These are phyloP conservation scores for Blastobasis adustella DNA, from an alignment of 2,888 invertebrate species.

Conservation along the genomic window DNA sequence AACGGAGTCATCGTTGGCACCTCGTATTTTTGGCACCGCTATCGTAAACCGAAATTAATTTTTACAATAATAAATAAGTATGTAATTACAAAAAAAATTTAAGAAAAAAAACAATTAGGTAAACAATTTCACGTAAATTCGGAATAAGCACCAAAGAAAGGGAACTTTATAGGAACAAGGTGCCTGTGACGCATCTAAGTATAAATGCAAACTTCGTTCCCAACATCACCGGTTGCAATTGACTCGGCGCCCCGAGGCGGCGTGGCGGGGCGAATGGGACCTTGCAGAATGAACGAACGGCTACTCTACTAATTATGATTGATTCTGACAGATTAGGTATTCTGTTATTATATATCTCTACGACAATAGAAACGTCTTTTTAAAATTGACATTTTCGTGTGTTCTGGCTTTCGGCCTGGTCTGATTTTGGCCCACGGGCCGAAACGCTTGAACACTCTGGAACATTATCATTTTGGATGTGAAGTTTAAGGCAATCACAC, in stretches of 20 bases:
- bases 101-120: slow-evolving; percentile 1
- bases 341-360: no score
- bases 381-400: no score
- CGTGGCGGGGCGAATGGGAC: neutral
- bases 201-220: slow-evolving; percentile 32
- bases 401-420: no score
- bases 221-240: slow-evolving; percentile 9
- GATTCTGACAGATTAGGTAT: no score
- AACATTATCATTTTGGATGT: no score
- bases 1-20: slow-evolving; percentile 40
- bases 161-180: slow-evolving; percentile 44
- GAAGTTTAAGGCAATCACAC: no score
- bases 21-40: slow-evolving; percentile 63
- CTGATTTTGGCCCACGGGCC: no score
- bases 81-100: slow-evolving; percentile 10
- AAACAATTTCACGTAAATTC: slow-evolving; percentile 21
- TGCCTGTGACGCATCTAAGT: slow-evolving; percentile 24
- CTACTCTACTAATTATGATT: no score
- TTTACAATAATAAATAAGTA: slow-evolving; percentile 18
- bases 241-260: slow-evolving; percentile 4
- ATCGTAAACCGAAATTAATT: slow-evolving; percentile 34
- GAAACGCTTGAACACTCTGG: no score
- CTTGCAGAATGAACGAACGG: no score
- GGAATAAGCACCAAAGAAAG: slow-evolving; percentile 48
- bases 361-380: no score